phyloP scores from a whole-genome alignment of 2,113 vertebrate species.

The Hemibagrus wyckioides region DNA sequence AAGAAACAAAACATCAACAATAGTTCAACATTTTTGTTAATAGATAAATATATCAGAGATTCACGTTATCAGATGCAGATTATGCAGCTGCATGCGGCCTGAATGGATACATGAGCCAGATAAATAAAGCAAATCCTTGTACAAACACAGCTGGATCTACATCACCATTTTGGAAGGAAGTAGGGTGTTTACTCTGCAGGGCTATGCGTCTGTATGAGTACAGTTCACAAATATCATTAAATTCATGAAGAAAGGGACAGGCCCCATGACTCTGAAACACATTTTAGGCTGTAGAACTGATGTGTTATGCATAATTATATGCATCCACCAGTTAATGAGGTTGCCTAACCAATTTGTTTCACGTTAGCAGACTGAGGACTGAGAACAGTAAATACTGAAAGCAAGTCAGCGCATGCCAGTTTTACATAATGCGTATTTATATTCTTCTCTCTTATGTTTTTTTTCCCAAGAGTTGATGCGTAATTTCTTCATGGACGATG shows the following conservation, averaged over 20 bases:
- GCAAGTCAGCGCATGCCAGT: not conserved
- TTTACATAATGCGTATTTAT: not conserved
- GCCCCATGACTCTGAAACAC: not conserved
- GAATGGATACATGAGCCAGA: not conserved
- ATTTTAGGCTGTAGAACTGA: not conserved
- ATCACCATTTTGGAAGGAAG: not conserved
- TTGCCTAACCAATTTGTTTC: not conserved
- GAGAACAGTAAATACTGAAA: not conserved
- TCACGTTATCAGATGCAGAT: conserved; percentile 4
- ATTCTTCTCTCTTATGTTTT: not conserved
- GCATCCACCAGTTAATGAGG: not conserved
- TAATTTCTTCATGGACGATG: not conserved
- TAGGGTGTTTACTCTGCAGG: conserved; percentile 11
- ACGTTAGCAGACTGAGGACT: not conserved
- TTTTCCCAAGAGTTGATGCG: not conserved
- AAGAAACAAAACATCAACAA: not conserved
- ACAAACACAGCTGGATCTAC: conserved; percentile 51
- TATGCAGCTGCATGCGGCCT: not conserved
- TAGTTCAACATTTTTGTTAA: not conserved
- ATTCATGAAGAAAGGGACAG: not conserved
- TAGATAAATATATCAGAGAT: not conserved
- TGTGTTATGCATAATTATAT: not conserved
- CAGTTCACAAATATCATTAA: not conserved
- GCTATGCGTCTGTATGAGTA: not conserved
- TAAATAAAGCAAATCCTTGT: conserved; percentile 16